Conservation (phyloP, 1,140 invertebrate species). For the Eupristina koningsbergeri region DNA sequence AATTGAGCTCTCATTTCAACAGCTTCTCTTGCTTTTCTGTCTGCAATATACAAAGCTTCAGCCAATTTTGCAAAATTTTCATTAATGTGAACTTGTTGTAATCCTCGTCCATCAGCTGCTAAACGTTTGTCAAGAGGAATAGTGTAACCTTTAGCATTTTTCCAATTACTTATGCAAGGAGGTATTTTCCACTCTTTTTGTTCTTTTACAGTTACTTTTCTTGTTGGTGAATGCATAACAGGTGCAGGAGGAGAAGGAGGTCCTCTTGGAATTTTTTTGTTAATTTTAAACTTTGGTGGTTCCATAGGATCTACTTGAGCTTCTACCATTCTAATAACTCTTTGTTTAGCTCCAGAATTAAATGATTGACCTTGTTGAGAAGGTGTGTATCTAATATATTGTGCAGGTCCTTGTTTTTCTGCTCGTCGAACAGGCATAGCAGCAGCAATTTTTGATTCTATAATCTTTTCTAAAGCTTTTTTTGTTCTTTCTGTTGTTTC, state of each 20-base stretch:
- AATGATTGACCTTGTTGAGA: slow-evolving; percentile 96
- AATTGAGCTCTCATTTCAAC: slow-evolving; percentile 96
- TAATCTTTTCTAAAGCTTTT: slow-evolving; percentile 88
- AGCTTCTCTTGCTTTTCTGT: slow-evolving; percentile 96
- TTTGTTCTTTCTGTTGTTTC: slow-evolving; percentile 91
- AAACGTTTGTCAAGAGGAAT: slow-evolving; percentile 98
- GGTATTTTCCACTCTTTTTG: slow-evolving; percentile 99
- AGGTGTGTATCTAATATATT: slow-evolving; percentile 98
- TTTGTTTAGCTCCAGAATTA: slow-evolving; percentile 97
- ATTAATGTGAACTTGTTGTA: slow-evolving; percentile 98
- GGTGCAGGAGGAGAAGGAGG: slow-evolving; percentile 98
- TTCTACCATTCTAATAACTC: slow-evolving; percentile 97
- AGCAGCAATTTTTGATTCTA: slow-evolving; percentile 91
- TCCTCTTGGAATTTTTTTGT: slow-evolving; percentile 96
- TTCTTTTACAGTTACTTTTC: slow-evolving; percentile 98
- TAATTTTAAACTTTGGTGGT: slow-evolving; percentile 97
- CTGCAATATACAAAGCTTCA: slow-evolving; percentile 97
- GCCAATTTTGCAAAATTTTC: slow-evolving; percentile 99
- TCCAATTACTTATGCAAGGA: slow-evolving; percentile 99
- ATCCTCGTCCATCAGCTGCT: slow-evolving; percentile 96
- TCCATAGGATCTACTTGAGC: slow-evolving; percentile 98
- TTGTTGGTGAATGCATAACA: slow-evolving; percentile 97
- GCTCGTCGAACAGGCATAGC: slow-evolving; percentile 94
- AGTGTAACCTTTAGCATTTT: slow-evolving; percentile 99
- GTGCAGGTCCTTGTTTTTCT: slow-evolving; percentile 91